These are phyloP conservation scores for Drosophila lacteicornis DNA, from an alignment of 1,140 invertebrate species.

Conservation along the genomic window DNA sequence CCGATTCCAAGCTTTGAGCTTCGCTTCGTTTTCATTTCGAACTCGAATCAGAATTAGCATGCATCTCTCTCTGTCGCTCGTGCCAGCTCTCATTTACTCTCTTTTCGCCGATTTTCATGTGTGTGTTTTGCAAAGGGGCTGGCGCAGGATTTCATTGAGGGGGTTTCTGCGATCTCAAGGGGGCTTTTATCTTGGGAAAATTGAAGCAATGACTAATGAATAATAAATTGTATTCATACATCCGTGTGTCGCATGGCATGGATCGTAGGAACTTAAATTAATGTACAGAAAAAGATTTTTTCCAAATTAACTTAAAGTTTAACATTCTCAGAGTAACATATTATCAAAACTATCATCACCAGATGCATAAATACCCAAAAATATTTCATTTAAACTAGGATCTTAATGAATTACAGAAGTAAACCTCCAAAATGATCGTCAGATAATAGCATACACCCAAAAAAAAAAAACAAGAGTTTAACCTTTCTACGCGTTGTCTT, in stretches of 20 bases:
- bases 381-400: no score
- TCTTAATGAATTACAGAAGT: no score
- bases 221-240: not conserved
- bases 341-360: no score
- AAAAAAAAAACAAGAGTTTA: no score
- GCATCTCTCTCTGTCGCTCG: constrained; percentile 23
- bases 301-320: no score
- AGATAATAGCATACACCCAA: no score
- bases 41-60: constrained; percentile 69
- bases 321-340: no score
- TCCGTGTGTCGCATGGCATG: no score
- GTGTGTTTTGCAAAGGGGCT: not conserved
- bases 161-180: constrained; percentile 8
- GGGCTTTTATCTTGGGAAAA: not conserved
- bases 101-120: constrained; percentile 14
- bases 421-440: no score
- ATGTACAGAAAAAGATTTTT: no score
- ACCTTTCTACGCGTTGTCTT: no score
- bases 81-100: constrained; percentile 11
- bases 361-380: no score
- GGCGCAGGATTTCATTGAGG: not conserved
- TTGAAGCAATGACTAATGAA: not conserved
- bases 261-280: not conserved
- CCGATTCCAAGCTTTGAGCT: constrained; percentile 52
- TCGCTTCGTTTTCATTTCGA: constrained; percentile 75